Evolutionary conservation across 1,140 invertebrate genomes (phyloP), one percentile per base, ranked within the genome.

Genomic region (Brachionus rubens): DNA sequence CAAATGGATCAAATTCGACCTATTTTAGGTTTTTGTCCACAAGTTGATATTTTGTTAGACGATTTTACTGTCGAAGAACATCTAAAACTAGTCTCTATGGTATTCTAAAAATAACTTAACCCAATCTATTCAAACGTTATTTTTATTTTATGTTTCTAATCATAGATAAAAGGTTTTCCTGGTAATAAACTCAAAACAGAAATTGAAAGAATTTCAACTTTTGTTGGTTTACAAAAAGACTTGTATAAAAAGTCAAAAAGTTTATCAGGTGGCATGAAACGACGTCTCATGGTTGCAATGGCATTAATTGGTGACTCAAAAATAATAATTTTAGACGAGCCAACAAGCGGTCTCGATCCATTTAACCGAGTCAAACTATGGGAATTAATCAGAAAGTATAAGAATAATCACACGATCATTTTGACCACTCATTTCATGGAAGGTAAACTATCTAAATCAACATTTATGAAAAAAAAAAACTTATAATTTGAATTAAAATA

Each of bases 261-360:
- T 79, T 78, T 87, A 41, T 86, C 86, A 48, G 86, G 86, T 24
- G 86, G 86, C 10, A 85, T 86, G 82, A 86, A 87, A 77, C 77
- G 86, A 30, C 86, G 86, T 67, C 80, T 87, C 0, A 86, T 83
- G 59, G 82, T 87, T 9, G 86, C 82, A 0, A 86, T 85, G 65
- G 86, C 87, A 7, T 83, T 87, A 68, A 83, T 87, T 75, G 86
- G 83, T 10, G 85, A 82, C 1, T 85, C 85, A 1, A 81, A 84
- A 80, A 83, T 85, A 67, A 78, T 82, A n/a, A 80, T 85, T 70
- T 54, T 84, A 26, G 75, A 76, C 19, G 75, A 98, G 83, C 94
- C 94, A 41, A 94, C 93, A 1, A 92, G 92, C 4, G 94, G 94
- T 54, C 92, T 98, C 87, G 96, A 99, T 87, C 93, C 95, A 4